Base-by-base conservation (phyloP, 2,888 invertebrate species). In the Ormyrus thymus region DNA sequence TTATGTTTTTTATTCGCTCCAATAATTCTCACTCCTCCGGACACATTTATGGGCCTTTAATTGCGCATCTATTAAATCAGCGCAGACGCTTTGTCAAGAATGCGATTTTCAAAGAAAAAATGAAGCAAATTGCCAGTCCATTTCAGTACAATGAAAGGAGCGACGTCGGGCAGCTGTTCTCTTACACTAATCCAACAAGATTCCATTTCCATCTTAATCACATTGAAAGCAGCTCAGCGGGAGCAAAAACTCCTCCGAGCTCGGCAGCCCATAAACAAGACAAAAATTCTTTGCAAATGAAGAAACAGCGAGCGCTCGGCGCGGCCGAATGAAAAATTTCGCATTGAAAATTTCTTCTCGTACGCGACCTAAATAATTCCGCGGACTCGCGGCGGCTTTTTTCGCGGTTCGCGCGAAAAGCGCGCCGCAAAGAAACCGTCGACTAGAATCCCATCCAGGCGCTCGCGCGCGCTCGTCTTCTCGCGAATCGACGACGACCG, bases 331-430 rank as follows among this genome's bases (percentile, higher is more conserved):
- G 29, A 29, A 29, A 29, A 29, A 29, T 29, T 29, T 29, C 29
- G 29, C 56, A 66, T 79, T 70, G 61, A 70, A 79, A 75, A 74
- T 75, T 46, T 75, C 64, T 53, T 65, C 68, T 78, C 71, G 66
- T 71, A 66, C 76, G 29, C 29, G 68, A 79, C 69, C 79, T 68
- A 76, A 76, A 76, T 72, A 76, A 76, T 74, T 75, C 75, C 55
- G 29, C 75, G 71, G 55, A 70, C 64, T 15, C 66, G 66, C 58
- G 45, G 48, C 15, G 9, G 45, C 50, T 77, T 72, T 70, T 70
- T 65, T 50, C 71, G 51, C 48, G 13, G 50, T 55, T 48, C 62
- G 13, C 69, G 48, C 50, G 48, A 59, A 53, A 76, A 45, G 15
- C 7, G 7, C 29, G 29, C 29, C 29, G 29, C 29, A 29, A 29